phyloP scores from a whole-genome alignment of 2,888 invertebrate genomes.

The Dryobotodes eremita region DNA sequence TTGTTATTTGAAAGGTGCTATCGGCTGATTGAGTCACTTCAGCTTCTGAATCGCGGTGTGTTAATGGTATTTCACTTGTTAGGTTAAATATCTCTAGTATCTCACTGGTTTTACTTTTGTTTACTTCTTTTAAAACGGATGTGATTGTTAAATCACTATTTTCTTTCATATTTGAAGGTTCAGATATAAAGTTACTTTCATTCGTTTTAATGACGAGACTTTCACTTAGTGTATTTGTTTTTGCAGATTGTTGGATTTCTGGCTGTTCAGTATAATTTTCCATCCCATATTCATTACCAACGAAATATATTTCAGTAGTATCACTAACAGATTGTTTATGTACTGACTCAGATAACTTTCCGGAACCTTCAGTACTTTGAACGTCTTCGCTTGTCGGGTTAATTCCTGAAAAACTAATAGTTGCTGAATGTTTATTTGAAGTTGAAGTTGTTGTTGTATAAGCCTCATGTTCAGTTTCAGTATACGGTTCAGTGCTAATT shows the following conservation, averaged over 20 bases:
- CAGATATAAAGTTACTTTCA: not conserved
- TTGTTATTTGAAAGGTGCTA: slow-evolving; percentile 9
- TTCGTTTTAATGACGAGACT: not conserved
- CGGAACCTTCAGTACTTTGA: not conserved
- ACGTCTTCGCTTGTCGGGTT: not conserved
- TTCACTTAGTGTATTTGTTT: not conserved
- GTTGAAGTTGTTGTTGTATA: not conserved
- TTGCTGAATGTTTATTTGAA: not conserved
- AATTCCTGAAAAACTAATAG: not conserved
- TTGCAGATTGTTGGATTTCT: not conserved
- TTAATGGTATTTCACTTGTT: not conserved
- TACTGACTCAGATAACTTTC: not conserved
- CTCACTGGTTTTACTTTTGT: too few relatives aligned
- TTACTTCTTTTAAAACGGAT: not conserved
- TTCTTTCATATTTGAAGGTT: not conserved
- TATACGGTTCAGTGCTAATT: not conserved
- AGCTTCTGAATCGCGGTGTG: not conserved
- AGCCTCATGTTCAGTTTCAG: not conserved
- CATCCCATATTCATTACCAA: not conserved
- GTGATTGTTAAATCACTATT: not conserved
- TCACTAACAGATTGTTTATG: not conserved
- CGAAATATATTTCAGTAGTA: not conserved
- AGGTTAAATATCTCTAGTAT: not conserved
- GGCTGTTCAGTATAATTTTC: not conserved
- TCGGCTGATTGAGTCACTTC: not conserved